phyloP scores from a whole-genome alignment of 1,140 invertebrate species.

The Penaeus japonicus region DNA sequence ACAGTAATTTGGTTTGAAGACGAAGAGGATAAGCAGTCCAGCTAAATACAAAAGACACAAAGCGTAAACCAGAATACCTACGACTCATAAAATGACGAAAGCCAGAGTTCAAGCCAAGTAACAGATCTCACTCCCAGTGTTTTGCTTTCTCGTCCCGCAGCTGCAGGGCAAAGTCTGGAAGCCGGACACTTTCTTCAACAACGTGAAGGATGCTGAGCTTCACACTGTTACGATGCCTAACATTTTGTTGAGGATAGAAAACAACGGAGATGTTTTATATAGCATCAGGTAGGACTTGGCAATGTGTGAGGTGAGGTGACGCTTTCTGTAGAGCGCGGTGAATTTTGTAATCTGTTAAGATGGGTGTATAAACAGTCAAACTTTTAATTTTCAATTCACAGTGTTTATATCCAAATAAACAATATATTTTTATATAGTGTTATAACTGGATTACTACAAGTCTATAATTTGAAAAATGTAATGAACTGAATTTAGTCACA shows the following conservation, averaged over 20 bases:
- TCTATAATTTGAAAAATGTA: too few relatives aligned
- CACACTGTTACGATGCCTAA: slow-evolving; percentile 66
- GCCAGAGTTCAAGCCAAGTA: too few relatives aligned
- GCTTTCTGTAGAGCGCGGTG: neutral
- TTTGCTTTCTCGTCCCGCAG: neutral
- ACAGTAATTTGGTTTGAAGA: neutral
- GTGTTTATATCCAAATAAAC: neutral
- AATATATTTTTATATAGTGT: neutral
- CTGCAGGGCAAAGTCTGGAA: slow-evolving; percentile 69
- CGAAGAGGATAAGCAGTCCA: neutral
- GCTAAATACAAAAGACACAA: too few relatives aligned
- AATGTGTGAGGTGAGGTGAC: neutral
- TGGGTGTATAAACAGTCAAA: neutral
- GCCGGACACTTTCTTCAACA: slow-evolving; percentile 73
- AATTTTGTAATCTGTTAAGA: neutral
- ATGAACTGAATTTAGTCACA: too few relatives aligned
- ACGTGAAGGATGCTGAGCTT: slow-evolving; percentile 67
- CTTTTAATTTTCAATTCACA: too few relatives aligned
- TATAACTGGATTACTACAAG: neutral
- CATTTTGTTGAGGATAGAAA: slow-evolving; percentile 63
- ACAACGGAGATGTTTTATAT: slow-evolving; percentile 64
- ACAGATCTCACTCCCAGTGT: neutral
- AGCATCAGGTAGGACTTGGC: slow-evolving; percentile 63
- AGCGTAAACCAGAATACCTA: too few relatives aligned
- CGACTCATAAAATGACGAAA: too few relatives aligned